Base-by-base conservation (phyloP, 2,888 invertebrate genomes). In the Drosophila crucigera region DNA sequence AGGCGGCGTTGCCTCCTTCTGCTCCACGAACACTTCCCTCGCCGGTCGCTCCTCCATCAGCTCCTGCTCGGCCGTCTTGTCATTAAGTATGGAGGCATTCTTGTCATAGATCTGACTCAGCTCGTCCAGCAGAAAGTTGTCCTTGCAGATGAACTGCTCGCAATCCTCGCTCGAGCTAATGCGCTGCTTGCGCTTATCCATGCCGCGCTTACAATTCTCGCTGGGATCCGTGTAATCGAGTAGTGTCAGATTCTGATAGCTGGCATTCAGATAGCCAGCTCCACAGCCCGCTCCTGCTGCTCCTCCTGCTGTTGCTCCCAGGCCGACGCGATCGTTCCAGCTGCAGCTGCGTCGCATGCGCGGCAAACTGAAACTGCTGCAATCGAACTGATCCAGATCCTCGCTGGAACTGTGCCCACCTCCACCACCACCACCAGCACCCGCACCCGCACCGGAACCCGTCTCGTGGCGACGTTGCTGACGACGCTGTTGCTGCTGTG, bases 201-300 rank as follows among this genome's bases (percentile, higher is more conserved):
- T 92, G 55, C 49, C 70, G 14, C 80, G 82, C 41, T 86, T 84
- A 64, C 61, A 64, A 67, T 81, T 83, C 25, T 68, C 68, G 22
- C 63, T 62, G 68, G 22, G 79, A 92, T 91, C 94, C 91, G 94
- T 86, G 75, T 95, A 95, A 89, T 95, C 95, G 68, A 95, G 93
- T 67, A 95, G 94, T 52, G 95, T 95, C 80, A 95, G 93, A 93
- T 95, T 95, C 63, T 95, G 95, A 93, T 95, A 95, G 92, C 95
- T 95, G 86, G 95, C 95, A 89, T 95, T 95, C 64, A 93, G 89
- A 94, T 94, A 91, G 39, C 90, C 92, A 30, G 69, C 60, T 28
- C 83, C 70, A 14, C 61, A 55, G 2, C 35, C 65, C 0, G 66
- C 52, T 9, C 55, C 61, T 30, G 14, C 33, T 19, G 59, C 22